Evolutionary conservation across 1,140 invertebrate species (phyloP), one percentile per base, ranked within the genome.

Genomic region (Rhagoletis pomonella): DNA sequence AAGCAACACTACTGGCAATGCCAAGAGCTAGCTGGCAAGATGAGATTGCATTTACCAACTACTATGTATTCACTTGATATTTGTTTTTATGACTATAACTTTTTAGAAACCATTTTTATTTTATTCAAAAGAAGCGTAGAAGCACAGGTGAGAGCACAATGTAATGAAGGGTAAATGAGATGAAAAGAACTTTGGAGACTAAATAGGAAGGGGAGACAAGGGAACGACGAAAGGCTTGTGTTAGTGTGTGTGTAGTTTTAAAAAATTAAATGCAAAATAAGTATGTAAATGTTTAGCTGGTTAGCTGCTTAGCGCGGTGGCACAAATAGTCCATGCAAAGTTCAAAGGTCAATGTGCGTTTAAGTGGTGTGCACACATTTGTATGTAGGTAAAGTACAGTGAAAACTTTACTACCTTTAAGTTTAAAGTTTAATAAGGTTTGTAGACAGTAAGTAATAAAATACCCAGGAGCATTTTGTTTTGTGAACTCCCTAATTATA

Each of bases 101-200:
- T 14, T 55, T 55, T 55, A 5, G 10, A 62, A n/a, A 4, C 17
- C 4, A 14, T 62, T 62, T 67, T 55, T 81, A 81, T 81, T 58
- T 81, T 1, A 81, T 58, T 81, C 58, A 47, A 64, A 2, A 29
- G 12, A 65, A 62, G 85, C 50, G 59, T 9, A 62, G 7, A 29
- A 29, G 50, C 39, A n/a, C 85, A 86, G 58, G 59, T 86, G 85
- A 58, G 42, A 19, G 9, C 10, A 60, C 39, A 62, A 47, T 55
- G 85, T 17, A 65, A 86, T 60, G 50, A 86, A 86, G 50, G 44
- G 85, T 44, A 86, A 65, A 62, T n/a, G 85, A 86, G 59, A 86
- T 62, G 85, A 86, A 19, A 50, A 77, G 29, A 44, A n/a, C 12
- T 14, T 14, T 7, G 69, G 39, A 67, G 69, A 77, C 12, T 77